A percentile compares a stretch with the other conserved stretches of the same genome.
Conservation (phyloP, 2,888 invertebrate species). For the Campoplex capitator region DNA sequence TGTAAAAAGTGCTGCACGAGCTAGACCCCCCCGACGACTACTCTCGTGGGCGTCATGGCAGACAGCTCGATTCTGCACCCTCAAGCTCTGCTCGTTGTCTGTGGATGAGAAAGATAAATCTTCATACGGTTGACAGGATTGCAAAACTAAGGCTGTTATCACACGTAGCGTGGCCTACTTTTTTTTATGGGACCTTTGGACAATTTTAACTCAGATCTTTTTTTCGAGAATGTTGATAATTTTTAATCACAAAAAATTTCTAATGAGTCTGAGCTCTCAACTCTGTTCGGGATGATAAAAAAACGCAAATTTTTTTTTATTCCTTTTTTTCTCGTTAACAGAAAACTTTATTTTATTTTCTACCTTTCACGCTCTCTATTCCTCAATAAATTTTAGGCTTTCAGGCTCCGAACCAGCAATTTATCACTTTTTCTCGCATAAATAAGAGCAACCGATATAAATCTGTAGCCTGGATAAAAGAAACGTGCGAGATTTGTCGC, state of each 20-base stretch:
- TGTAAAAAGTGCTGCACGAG: neutral
- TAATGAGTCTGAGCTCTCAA: neutral
- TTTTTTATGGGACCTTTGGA: neutral
- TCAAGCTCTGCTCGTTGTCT: neutral
- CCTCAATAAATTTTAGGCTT: neutral
- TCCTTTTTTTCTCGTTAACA: neutral
- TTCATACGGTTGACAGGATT: constrained; percentile 9
- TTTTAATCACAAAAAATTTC: neutral
- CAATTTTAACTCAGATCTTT: neutral
- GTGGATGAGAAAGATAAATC: neutral
- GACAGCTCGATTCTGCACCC: neutral
- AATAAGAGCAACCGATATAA: neutral
- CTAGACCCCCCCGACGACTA: neutral
- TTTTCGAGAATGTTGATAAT: neutral
- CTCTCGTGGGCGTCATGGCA: neutral
- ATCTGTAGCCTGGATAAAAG: neutral
- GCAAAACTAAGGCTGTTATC: neutral
- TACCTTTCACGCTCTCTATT: neutral
- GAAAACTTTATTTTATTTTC: neutral
- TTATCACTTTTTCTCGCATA: constrained; percentile 5
- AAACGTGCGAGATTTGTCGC: constrained; percentile 43
- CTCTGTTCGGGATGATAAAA: neutral
- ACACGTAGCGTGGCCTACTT: neutral
- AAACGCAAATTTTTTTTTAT: neutral
- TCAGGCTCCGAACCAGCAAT: neutral